These are phyloP conservation scores for Hiodon alosoides DNA, from an alignment of 2,113 vertebrate genomes.

Conservation along the genomic window DNA sequence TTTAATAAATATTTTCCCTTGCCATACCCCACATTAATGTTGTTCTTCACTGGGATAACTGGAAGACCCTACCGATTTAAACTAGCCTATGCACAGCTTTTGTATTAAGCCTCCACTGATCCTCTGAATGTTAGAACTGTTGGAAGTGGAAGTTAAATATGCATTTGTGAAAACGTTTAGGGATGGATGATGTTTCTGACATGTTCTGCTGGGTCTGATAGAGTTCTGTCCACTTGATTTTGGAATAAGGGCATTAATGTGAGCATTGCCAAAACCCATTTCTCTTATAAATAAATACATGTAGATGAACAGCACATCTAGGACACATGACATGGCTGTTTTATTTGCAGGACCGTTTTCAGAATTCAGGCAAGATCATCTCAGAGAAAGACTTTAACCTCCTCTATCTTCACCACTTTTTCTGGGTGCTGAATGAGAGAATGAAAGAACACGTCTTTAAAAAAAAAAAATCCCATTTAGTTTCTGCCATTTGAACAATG, in stretches of 20 bases:
- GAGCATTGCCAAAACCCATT: background rate
- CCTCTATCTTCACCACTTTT: too few relatives aligned
- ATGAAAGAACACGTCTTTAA: too few relatives aligned
- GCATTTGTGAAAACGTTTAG: background rate
- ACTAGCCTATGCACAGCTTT: conserved; percentile 8
- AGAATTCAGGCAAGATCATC: too few relatives aligned
- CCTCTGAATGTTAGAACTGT: conserved; percentile 13
- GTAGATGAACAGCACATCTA: too few relatives aligned
- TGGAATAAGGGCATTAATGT: background rate
- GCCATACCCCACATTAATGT: background rate
- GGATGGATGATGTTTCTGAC: background rate
- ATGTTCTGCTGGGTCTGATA: background rate
- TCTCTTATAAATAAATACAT: too few relatives aligned
- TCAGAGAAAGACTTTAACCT: too few relatives aligned
- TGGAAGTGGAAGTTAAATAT: conserved; percentile 20
- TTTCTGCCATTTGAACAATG: too few relatives aligned
- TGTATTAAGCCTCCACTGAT: conserved; percentile 16
- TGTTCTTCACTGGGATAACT: background rate
- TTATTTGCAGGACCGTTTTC: too few relatives aligned
- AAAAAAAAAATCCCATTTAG: too few relatives aligned
- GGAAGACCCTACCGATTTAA: conserved; percentile 6
- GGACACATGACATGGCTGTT: too few relatives aligned
- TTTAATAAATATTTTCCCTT: background rate
- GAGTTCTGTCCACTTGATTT: background rate
- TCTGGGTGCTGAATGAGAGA: too few relatives aligned